Evolutionary conservation across 1,140 invertebrate genomes (phyloP).

Genomic region (Aricia agestis): DNA sequence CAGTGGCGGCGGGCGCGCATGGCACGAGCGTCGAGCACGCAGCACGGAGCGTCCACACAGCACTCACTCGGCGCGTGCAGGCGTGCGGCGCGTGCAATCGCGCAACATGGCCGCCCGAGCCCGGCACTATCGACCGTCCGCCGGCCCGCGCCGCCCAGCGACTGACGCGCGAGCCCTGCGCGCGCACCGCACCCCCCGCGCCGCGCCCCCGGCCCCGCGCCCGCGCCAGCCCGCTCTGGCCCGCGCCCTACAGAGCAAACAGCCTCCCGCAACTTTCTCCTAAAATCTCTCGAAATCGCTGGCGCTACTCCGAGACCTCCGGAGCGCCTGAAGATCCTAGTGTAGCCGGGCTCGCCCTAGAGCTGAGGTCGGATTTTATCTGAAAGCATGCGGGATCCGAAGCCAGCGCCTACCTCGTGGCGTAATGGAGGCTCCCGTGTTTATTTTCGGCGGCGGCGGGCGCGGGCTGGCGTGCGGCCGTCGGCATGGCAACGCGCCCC

Average conservation of each 20-base stretch:
- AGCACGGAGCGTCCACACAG: slow-evolving; percentile 44
- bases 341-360: too few relatives aligned
- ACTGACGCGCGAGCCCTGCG: slow-evolving; percentile 66
- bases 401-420: slow-evolving; percentile 14
- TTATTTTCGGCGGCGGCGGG: slow-evolving; percentile 62
- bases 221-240: slow-evolving; percentile 27
- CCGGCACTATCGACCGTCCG: slow-evolving; percentile 67
- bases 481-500: slow-evolving; percentile 63
- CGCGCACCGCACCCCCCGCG: slow-evolving; percentile 48
- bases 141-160: slow-evolving; percentile 68
- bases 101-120: slow-evolving; percentile 56
- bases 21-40: slow-evolving; percentile 50
- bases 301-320: not conserved
- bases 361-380: too few relatives aligned
- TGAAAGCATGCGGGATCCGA: not conserved
- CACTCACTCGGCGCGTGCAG: slow-evolving; percentile 49
- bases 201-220: slow-evolving; percentile 31
- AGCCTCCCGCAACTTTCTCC: slow-evolving; percentile 35
- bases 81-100: slow-evolving; percentile 55
- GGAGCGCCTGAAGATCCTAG: too few relatives aligned
- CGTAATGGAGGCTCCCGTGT: slow-evolving; percentile 47
- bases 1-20: not conserved
- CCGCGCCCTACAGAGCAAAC: slow-evolving; percentile 36
- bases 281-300: slow-evolving; percentile 26
- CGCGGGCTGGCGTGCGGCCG: slow-evolving; percentile 52